Conservation (phyloP, 2,888 invertebrate species). For the Leptinotarsa juncta region DNA sequence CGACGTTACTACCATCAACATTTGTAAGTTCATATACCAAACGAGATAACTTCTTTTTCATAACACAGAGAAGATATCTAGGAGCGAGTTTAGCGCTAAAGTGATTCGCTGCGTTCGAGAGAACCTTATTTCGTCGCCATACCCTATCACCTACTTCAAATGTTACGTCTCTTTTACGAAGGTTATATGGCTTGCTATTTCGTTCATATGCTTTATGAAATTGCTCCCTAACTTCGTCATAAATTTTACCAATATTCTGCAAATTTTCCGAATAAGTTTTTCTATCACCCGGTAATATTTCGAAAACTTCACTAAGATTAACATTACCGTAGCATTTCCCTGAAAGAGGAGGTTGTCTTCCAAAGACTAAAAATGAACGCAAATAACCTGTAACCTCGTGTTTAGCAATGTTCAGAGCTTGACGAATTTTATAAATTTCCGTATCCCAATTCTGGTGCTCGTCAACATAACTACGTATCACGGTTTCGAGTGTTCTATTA, state of each 20-base stretch:
- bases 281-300: constrained; percentile 6
- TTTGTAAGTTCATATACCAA: constrained; percentile 14
- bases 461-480: neutral
- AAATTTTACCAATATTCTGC: constrained; percentile 18
- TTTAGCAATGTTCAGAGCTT: constrained; percentile 49
- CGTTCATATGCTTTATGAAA: constrained; percentile 29
- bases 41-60: neutral
- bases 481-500: neutral
- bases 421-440: neutral
- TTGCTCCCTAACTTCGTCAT: constrained; percentile 11
- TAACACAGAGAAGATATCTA: constrained; percentile 37
- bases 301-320: neutral
- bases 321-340: constrained; percentile 31
- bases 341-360: constrained; percentile 24
- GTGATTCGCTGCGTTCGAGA: neutral
- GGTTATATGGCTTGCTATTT: constrained; percentile 32
- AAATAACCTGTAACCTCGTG: constrained; percentile 48
- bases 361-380: constrained; percentile 41
- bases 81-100: neutral
- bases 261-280: neutral
- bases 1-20: constrained; percentile 10
- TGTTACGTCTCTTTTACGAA: constrained; percentile 26
- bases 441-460: neutral
- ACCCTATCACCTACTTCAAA: constrained; percentile 25
- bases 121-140: constrained; percentile 26